Percentiles rank a stretch among this genome's conserved stretches.
These are phyloP conservation scores for Phaonia tiefii DNA, from an alignment of 2,888 invertebrate species.

Conservation along the genomic window DNA sequence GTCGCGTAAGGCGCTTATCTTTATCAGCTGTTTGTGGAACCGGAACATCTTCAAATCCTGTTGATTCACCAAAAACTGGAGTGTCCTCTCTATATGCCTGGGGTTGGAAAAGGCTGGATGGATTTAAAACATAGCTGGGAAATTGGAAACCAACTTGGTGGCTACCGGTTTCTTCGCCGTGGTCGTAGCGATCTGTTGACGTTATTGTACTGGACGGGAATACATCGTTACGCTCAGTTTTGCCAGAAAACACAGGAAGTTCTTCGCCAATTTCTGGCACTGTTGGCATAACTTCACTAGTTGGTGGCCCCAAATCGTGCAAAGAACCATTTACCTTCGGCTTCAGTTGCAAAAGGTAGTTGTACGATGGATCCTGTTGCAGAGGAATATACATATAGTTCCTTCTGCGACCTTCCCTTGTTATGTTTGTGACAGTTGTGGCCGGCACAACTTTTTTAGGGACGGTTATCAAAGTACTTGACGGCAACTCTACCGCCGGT, in stretches of 20 bases:
- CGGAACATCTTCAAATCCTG: constrained; percentile 73
- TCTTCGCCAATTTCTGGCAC: constrained; percentile 74
- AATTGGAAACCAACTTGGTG: constrained; percentile 80
- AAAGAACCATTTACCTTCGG: constrained; percentile 73
- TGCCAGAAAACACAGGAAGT: constrained; percentile 68
- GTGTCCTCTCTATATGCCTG: constrained; percentile 80
- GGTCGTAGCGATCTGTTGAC: constrained; percentile 68
- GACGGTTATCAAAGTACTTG: constrained; percentile 74
- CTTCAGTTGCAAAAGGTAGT: constrained; percentile 69
- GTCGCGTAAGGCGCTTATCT: constrained; percentile 77
- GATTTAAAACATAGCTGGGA: constrained; percentile 77
- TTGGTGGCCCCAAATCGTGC: constrained; percentile 75
- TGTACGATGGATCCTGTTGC: constrained; percentile 68
- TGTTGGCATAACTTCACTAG: constrained; percentile 72
- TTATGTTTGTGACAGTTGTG: constrained; percentile 72
- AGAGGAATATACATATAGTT: constrained; percentile 79
- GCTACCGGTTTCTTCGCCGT: constrained; percentile 76
- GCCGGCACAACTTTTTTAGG: constrained; percentile 76
- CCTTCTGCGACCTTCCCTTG: constrained; percentile 69
- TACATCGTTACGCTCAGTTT: constrained; percentile 75
- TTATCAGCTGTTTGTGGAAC: constrained; percentile 77
- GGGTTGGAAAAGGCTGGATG: constrained; percentile 79
- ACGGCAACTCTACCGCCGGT: constrained; percentile 73
- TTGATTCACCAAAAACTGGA: constrained; percentile 76
- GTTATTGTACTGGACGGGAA: constrained; percentile 67